Base-by-base conservation (phyloP, 2,797 vertebrate species). In the Mallotus villosus region DNA sequence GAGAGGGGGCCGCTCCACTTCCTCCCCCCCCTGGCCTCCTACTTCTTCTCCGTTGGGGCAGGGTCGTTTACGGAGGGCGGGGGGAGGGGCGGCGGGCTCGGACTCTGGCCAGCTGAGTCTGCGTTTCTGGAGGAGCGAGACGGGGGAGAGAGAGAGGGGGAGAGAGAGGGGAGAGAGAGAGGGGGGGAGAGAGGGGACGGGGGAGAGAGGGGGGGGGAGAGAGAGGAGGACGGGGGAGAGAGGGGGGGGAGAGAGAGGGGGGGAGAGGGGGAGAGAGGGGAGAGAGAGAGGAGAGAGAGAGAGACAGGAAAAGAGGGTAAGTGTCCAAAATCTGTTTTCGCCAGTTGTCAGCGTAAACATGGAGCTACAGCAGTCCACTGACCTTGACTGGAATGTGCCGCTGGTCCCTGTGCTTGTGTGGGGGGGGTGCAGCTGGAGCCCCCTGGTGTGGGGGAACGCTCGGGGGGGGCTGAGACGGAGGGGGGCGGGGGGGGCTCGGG, bases 51-150 rank as follows among this genome's bases (percentile, higher is more conserved):
- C n/a, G 22, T 60, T 66, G 61, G 73, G 17, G 25, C 78, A 68
- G 67, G 86, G 83, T 72, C 82, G 79, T 77, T 91, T 92, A 71
- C 75, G 75, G 55, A 82, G 78, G 22, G 80, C 63, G 0, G 87
- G 90, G 53, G 90, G 88, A 7, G 86, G 76, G 1, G 80, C 70
- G 49, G 85, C 76, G n/a, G 88, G 87, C 74, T 92, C 90, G 0
- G 86, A 78, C 7, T 88, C 90, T 1, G 92, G 91, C 91, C 93
- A 94, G 82, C 92, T 93, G 32, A 93, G 83, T 70, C 90, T 86
- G 71, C 92, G 90, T 77, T 92, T 94, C 93, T 94, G 79, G 4
- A 84, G 73, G 82, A 46, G 41, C 41, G 41, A n/a, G 32, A 37
- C 51, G 66, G 55, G 64, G 14, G 11, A n/a, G 58, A n/a, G 8